phyloP scores from a whole-genome alignment of 2,797 vertebrate species.

The Echiichthys vipera region DNA sequence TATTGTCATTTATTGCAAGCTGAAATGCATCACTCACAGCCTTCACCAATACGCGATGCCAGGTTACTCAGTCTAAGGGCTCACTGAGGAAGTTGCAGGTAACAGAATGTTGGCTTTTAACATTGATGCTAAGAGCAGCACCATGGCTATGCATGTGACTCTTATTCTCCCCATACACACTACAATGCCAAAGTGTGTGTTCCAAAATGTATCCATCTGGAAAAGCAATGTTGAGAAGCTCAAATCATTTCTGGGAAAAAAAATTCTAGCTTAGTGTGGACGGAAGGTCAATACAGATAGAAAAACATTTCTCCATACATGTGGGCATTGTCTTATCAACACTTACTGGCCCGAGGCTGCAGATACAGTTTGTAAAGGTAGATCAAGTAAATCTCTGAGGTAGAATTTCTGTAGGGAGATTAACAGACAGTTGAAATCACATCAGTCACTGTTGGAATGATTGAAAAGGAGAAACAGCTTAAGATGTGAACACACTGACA shows the following conservation, averaged over 20 bases:
- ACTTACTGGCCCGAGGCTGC: background rate
- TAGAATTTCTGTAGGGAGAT: slow-evolving; percentile 1
- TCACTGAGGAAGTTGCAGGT: background rate
- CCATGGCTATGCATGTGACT: background rate
- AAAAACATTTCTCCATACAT: background rate
- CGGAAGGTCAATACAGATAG: background rate
- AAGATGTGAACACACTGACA: background rate
- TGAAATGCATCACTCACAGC: slow-evolving; percentile 15
- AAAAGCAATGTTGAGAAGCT: background rate
- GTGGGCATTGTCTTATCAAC: slow-evolving; percentile 13
- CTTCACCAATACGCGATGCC: slow-evolving; percentile 12
- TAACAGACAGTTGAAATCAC: slow-evolving; percentile 10
- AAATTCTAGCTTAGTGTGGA: background rate
- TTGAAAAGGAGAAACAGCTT: background rate
- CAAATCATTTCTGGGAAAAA: slow-evolving; percentile 1
- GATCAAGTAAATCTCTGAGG: slow-evolving; percentile 12
- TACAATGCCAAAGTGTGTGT: background rate
- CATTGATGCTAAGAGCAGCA: slow-evolving; percentile 4
- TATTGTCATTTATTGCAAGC: slow-evolving; percentile 11
- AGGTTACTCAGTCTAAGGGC: slow-evolving; percentile 14
- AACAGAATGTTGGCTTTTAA: slow-evolving; percentile 9
- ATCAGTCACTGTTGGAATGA: slow-evolving; percentile 3
- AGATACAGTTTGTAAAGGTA: slow-evolving; percentile 3
- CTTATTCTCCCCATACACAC: background rate
- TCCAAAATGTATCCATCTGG: background rate